Evolutionary conservation across 2,113 vertebrate species (phyloP).

Genomic region (Agelaius tricolor): DNA sequence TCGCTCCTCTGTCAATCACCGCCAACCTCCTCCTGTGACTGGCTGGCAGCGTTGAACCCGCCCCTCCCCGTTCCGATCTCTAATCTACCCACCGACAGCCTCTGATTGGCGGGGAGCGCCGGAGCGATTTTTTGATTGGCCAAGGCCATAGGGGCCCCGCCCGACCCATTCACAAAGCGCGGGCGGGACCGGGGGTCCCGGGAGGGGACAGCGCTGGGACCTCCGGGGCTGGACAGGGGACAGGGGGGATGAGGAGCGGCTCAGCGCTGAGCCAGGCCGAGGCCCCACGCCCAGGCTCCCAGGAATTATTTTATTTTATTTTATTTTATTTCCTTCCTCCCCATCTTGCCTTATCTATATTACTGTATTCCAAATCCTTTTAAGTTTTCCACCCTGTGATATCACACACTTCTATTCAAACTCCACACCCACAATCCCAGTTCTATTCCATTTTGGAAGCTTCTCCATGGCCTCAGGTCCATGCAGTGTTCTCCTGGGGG

Average conservation of each 20-base stretch:
- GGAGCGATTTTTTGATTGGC: background rate
- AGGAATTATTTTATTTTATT: background rate
- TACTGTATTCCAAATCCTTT: background rate
- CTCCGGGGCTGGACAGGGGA: too few relatives aligned
- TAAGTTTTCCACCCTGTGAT: background rate
- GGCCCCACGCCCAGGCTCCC: too few relatives aligned
- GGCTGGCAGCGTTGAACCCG: accelerated
- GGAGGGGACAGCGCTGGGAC: too few relatives aligned
- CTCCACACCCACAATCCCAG: background rate
- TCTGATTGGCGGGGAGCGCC: background rate
- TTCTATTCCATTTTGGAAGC: background rate
- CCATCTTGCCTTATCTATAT: background rate
- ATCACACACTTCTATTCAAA: background rate
- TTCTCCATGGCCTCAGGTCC: background rate
- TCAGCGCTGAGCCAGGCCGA: too few relatives aligned
- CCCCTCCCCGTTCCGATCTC: accelerated
- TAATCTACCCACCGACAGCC: background rate
- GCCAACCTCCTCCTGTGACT: accelerated
- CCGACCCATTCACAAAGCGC: background rate
- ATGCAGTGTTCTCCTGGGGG: background rate
- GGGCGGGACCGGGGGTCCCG: too few relatives aligned
- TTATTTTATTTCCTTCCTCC: too few relatives aligned
- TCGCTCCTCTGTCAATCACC: accelerated
- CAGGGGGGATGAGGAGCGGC: too few relatives aligned
- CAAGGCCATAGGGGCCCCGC: too few relatives aligned